Evolutionary conservation across 2,888 invertebrate genomes (phyloP).

Genomic region (Orgyia antiqua): DNA sequence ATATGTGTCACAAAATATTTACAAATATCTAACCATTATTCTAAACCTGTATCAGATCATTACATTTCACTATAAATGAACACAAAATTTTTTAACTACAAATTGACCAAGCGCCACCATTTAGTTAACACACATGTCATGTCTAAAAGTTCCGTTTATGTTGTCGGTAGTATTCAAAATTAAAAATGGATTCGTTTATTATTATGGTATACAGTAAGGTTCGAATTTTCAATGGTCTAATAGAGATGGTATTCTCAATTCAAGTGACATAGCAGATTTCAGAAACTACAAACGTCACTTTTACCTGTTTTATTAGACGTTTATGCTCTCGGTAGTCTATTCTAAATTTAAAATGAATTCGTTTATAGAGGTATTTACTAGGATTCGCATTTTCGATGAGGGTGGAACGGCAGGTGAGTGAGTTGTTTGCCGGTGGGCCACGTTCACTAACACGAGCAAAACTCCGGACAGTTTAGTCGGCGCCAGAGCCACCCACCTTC

Average conservation of each 20-base stretch:
- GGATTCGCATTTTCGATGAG: conserved; percentile 71
- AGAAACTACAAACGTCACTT: too few relatives aligned
- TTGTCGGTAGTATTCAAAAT: conserved; percentile 69
- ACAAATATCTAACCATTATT: too few relatives aligned
- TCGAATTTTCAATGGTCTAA: conserved; percentile 73
- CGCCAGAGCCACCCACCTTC: conserved; percentile 53
- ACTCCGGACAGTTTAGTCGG: conserved; percentile 69
- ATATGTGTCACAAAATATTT: too few relatives aligned
- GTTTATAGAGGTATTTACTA: conserved; percentile 72
- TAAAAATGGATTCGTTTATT: conserved; percentile 74
- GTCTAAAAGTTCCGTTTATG: conserved; percentile 66
- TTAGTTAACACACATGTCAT: conserved; percentile 72
- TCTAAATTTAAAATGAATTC: conserved; percentile 71
- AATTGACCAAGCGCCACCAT: conserved; percentile 64
- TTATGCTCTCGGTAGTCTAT: conserved; percentile 67
- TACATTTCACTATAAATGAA: too few relatives aligned
- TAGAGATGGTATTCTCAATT: too few relatives aligned
- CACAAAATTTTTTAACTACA: too few relatives aligned
- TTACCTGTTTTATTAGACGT: too few relatives aligned
- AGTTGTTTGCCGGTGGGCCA: conserved; percentile 72
- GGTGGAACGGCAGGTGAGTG: conserved; percentile 71
- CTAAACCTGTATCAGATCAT: too few relatives aligned
- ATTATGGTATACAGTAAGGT: conserved; percentile 68
- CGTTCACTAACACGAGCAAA: conserved; percentile 62
- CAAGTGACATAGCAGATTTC: too few relatives aligned